phyloP scores from a whole-genome alignment of 2,888 invertebrate species.

The Drosophila formosana region DNA sequence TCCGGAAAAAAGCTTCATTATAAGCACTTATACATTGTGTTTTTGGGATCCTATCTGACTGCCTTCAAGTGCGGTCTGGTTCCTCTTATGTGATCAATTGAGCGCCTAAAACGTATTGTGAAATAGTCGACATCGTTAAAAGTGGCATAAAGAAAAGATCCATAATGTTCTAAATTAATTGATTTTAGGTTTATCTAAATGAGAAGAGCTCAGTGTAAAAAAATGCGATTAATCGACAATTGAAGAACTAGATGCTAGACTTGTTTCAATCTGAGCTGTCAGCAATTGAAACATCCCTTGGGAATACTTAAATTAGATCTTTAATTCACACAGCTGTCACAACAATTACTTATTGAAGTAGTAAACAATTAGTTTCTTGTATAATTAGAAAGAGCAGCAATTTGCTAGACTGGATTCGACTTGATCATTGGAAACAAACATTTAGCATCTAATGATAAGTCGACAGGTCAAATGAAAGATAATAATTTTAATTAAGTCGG shows the following conservation, averaged over 20 bases:
- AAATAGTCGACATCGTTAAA: not conserved
- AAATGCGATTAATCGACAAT: too few relatives aligned
- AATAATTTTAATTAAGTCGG: slow-evolving; percentile 3
- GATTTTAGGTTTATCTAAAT: too few relatives aligned
- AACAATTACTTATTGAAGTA: not conserved
- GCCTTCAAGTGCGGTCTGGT: slow-evolving; percentile 8
- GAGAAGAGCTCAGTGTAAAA: too few relatives aligned
- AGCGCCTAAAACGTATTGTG: not conserved
- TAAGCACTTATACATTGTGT: slow-evolving; percentile 16
- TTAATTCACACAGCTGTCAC: not conserved
- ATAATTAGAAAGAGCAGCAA: not conserved
- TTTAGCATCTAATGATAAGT: not conserved
- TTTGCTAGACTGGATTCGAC: not conserved
- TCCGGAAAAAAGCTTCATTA: slow-evolving; percentile 28
- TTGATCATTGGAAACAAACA: not conserved
- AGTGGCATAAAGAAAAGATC: not conserved
- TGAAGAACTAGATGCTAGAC: too few relatives aligned
- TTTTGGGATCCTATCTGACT: slow-evolving; percentile 9
- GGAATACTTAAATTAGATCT: not conserved
- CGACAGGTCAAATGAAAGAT: not conserved
- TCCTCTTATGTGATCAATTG: not conserved
- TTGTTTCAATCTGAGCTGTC: too few relatives aligned
- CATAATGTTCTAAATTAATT: not conserved
- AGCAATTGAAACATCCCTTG: not conserved
- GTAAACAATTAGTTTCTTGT: not conserved